Conservation (phyloP, 2,888 invertebrate species). For the Aphodius sticticus region DNA sequence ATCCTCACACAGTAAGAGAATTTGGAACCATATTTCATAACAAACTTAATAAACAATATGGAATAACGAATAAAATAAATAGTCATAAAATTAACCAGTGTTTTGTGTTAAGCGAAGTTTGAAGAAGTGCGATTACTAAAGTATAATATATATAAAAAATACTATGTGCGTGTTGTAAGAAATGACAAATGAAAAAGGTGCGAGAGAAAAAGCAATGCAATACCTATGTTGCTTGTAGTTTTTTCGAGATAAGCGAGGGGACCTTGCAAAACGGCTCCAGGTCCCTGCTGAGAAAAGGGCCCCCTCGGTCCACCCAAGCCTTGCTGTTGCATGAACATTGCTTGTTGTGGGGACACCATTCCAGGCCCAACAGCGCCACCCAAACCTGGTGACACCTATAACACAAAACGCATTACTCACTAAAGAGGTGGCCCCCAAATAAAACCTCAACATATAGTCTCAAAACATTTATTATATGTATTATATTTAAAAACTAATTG, state of each 20-base stretch:
- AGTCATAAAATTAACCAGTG: too few species aligned
- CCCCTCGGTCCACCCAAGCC: constrained; percentile 62
- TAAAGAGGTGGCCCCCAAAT: constrained; percentile 7
- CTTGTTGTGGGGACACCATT: constrained; percentile 60
- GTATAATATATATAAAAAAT: too few species aligned
- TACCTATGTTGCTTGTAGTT: constrained; percentile 89
- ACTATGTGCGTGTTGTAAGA: too few species aligned
- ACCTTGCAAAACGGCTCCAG: constrained; percentile 73
- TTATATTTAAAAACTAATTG: constrained; percentile 19
- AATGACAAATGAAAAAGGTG: not conserved
- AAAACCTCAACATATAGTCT: not conserved
- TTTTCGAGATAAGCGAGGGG: constrained; percentile 89
- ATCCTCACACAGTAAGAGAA: too few species aligned
- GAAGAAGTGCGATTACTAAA: too few species aligned
- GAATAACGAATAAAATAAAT: too few species aligned
- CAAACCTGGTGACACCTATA: constrained; percentile 56
- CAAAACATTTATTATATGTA: not conserved
- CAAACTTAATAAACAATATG: too few species aligned
- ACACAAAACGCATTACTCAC: constrained; percentile 31
- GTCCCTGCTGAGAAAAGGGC: constrained; percentile 61
- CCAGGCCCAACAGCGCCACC: constrained; percentile 55
- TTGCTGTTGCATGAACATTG: constrained; percentile 67
- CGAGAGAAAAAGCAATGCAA: not conserved
- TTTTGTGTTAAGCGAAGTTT: too few species aligned
- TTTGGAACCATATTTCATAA: too few species aligned